These are phyloP conservation scores for Progne subis DNA, from an alignment of 2,113 vertebrate genomes.

Conservation along the genomic window DNA sequence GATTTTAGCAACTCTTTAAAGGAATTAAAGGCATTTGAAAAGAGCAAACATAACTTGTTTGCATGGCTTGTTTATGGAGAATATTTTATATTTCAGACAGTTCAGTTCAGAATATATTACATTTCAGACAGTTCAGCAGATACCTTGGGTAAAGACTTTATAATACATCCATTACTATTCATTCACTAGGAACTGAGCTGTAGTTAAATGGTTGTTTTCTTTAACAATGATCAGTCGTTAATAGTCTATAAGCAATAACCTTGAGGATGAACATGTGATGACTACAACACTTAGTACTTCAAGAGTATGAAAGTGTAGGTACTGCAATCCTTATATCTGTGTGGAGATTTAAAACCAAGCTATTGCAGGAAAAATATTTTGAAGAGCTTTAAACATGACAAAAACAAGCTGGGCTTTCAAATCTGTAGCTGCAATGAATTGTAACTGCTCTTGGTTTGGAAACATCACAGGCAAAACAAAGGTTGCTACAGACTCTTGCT, in stretches of 20 bases:
- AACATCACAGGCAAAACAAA: not conserved
- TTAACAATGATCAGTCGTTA: not conserved
- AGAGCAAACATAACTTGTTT: not conserved
- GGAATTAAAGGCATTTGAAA: not conserved
- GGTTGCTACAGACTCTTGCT: not conserved
- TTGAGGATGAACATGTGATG: constrained; percentile 46
- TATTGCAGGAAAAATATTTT: constrained; percentile 45
- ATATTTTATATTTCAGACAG: not conserved
- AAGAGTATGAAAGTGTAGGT: constrained; percentile 16
- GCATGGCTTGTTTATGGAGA: not conserved
- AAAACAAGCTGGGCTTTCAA: not conserved
- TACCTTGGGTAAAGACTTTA: not conserved
- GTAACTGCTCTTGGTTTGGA: not conserved
- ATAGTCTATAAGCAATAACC: constrained; percentile 9
- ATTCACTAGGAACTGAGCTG: constrained; percentile 16
- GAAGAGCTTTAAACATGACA: constrained; percentile 32
- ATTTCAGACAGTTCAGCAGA: not conserved
- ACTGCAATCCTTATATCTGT: not conserved
- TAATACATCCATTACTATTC: not conserved
- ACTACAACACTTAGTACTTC: constrained; percentile 42
- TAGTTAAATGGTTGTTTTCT: constrained; percentile 4
- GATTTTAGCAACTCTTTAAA: not conserved
- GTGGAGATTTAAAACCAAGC: constrained; percentile 13
- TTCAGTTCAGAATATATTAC: not conserved
- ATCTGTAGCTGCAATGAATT: not conserved